Evolutionary conservation across 2,113 vertebrate genomes (phyloP).

Genomic region (Corynorhinus townsendii): DNA sequence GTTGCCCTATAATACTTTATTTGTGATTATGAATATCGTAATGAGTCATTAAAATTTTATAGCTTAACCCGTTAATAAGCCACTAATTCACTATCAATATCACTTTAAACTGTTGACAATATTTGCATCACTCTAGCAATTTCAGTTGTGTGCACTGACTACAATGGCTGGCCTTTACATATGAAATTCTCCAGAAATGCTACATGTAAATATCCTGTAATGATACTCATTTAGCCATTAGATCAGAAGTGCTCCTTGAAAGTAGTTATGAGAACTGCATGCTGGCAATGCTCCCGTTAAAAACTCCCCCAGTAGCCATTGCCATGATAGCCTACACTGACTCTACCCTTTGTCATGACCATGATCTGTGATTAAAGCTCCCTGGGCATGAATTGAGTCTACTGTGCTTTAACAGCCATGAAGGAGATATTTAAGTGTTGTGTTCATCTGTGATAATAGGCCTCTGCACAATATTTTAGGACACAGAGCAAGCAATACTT

Average conservation of each 20-base stretch:
- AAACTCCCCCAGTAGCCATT: neutral
- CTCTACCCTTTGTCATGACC: conserved; percentile 6
- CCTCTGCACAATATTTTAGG: neutral
- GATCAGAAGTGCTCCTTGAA: conserved; percentile 21
- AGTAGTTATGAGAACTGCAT: neutral
- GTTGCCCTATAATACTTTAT: neutral
- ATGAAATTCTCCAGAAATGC: conserved; percentile 42
- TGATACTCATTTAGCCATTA: conserved; percentile 6
- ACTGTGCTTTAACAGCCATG: conserved; percentile 31
- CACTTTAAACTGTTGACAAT: neutral
- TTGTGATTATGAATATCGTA: neutral
- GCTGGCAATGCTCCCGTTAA: conserved; percentile 40
- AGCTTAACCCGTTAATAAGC: neutral
- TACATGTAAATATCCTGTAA: conserved; percentile 3
- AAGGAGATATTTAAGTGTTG: conserved; percentile 48
- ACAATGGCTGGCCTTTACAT: conserved; percentile 23
- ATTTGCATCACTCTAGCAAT: neutral
- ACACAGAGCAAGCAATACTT: conserved; percentile 7
- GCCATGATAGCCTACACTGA: neutral
- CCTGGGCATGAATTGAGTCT: conserved; percentile 28
- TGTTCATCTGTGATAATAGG: conserved; percentile 46
- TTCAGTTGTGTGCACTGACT: conserved; percentile 15
- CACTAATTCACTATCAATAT: neutral
- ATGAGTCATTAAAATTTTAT: neutral
- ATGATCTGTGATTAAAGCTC: conserved; percentile 62